These are phyloP conservation scores for Ceyx cyanopectus DNA, from an alignment of 2,113 vertebrate genomes.

Conservation along the genomic window DNA sequence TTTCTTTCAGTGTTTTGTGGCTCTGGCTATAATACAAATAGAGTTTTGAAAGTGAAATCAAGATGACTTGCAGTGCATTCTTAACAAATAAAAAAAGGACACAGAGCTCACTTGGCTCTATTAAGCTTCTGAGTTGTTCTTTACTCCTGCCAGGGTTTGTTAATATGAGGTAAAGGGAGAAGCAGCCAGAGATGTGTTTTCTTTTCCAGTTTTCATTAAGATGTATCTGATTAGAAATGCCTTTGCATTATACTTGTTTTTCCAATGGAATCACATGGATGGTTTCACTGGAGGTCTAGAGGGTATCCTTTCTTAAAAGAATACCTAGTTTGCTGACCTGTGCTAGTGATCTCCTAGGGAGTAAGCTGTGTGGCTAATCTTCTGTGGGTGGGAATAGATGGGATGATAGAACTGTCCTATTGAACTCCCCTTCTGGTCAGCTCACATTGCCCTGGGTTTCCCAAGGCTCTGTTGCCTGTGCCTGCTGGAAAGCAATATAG, in stretches of 20 bases:
- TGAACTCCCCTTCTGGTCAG: not conserved
- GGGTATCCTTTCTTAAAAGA: not conserved
- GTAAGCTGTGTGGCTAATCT: not conserved
- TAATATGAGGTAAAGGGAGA: not conserved
- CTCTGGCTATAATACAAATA: not conserved
- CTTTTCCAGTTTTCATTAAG: not conserved
- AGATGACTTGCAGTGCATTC: not conserved
- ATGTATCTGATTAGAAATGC: not conserved
- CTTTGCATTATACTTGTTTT: not conserved
- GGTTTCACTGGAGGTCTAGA: not conserved
- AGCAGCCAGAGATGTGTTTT: not conserved
- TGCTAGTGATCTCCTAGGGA: not conserved
- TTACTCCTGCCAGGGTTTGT: not conserved
- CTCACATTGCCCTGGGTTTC: not conserved
- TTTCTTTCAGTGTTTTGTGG: not conserved
- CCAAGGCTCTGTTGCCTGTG: not conserved
- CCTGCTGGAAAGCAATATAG: not conserved
- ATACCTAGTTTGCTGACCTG: not conserved
- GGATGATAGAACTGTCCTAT: not conserved
- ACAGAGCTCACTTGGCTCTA: not conserved
- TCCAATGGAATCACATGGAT: fast-evolving
- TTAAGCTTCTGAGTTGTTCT: not conserved
- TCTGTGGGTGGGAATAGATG: not conserved
- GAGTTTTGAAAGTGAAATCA: not conserved
- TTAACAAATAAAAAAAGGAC: not conserved